Evolutionary conservation across 2,113 vertebrate species (phyloP), one percentile per base, ranked within the genome.

Genomic region (Paramisgurnus dabryanus): DNA sequence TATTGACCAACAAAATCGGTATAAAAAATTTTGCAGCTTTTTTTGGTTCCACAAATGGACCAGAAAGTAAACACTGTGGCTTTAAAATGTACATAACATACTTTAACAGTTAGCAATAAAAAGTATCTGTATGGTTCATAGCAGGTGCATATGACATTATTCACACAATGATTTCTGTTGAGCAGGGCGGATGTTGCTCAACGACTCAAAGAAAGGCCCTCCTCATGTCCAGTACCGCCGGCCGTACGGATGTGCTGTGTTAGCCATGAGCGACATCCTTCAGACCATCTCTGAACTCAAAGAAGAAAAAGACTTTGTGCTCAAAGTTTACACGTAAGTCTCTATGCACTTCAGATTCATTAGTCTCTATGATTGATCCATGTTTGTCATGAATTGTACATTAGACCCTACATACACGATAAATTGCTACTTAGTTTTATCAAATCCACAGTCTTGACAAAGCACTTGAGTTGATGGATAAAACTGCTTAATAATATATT

Each of bases 241-340:
- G 2, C 98, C 98, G 0, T 98, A 99, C 7, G 98, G 97, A 75
- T 99, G 97, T 0, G 96, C 97, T 0, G 95, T 98, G 10, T 88
- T 99, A 13, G 96, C 97, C 87, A 93, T 99, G 89, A 93, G 96
- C 83, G 97, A 99, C 39, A 95, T 96, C 41, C 93, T 99, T 40
- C 96, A 98, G 84, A 96, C 96, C 41, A 95, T 98, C 87, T 92
- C 96, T 0, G 98, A 99, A 69, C 92, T 98, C 41, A 97, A 96
- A 78, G 98, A 98, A 78, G 98, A 99, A 85, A 99, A 98, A 74
- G 98, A 99, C 89, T 99, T 99, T 84, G 96, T 97, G 77, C 96
- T 99, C 65, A 99, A 99, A 88, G 97, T 99, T 87, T 99, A 99
- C 93, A 99, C 94, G 98, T 99, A 89, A 93, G 97, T 94, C 55